Evolutionary conservation across 2,797 vertebrate genomes (phyloP), one percentile per base, ranked within the genome.

Genomic region (Lithobates sylvaticus): DNA sequence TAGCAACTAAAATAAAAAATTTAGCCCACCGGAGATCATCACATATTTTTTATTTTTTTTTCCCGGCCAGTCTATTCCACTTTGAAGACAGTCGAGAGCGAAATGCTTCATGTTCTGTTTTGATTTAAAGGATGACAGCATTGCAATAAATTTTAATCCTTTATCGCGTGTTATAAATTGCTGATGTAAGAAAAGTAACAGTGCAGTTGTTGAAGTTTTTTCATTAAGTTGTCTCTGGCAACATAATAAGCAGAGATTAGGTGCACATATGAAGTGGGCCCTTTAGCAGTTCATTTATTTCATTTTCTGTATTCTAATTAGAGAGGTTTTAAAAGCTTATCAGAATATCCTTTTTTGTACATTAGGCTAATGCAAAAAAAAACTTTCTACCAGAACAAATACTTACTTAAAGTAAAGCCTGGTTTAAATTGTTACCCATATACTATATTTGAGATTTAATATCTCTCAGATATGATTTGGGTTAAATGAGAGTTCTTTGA

Each of bases 1-100:
- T 91, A 88, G 88, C 80, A 92, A 91, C 88, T 72, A 89, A 79
- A 69, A 88, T 10, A 39, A 90, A 88, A 87, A 36, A 72, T 85
- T 86, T 65, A 89, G 36, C 81, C 89, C 10, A 50, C 50, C 42
- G 81, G 79, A 90, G 91, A 88, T 34, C 47, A 27, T 78, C 26
- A 61, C 27, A 85, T 9, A 78, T 88, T 88, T 85, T 39, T 10
- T 54, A 58, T 90, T 32, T 39, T 39, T 39, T 39, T 54, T 64
- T 90, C 88, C 87, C 44, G 32, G 13, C 67, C 29, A 42, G 85
- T 32, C 77, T 83, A 83, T 70, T 68, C 72, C 47, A 9, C 85
- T 78, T 78, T 83, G 69, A 78, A 82, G 80, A 81, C 72, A 8
- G 84, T 68, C n/a, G 54, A n/a, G 47, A 81, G 84, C 42, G 71